Percentiles rank a stretch among this genome's conserved stretches.
These are phyloP conservation scores for Halichoeres trimaculatus DNA, from an alignment of 2,113 vertebrate genomes.

Conservation along the genomic window DNA sequence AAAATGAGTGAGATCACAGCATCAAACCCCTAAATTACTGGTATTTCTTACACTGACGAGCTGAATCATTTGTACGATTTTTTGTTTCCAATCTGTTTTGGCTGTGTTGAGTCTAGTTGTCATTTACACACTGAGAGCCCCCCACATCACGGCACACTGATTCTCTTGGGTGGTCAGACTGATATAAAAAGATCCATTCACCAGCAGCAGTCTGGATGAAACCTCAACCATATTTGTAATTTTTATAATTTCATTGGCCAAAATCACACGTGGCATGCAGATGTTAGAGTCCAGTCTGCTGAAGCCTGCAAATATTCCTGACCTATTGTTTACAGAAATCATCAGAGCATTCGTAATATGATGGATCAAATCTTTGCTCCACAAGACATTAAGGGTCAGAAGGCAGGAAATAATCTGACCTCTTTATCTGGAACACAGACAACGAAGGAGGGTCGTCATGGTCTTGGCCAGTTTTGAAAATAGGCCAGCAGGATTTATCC, in stretches of 20 bases:
- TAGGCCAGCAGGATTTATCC: background rate
- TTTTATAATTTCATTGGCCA: background rate
- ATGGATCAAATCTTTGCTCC: background rate
- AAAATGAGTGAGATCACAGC: background rate
- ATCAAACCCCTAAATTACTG: background rate
- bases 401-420: background rate
- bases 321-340: background rate
- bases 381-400: background rate
- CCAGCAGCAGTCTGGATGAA: constrained; percentile 3
- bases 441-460: background rate
- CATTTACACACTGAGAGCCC: background rate
- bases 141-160: background rate
- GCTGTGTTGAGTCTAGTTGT: background rate
- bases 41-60: background rate
- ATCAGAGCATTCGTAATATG: background rate
- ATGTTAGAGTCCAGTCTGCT: background rate
- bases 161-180: constrained; percentile 7
- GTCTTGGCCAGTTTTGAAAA: background rate
- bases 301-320: background rate
- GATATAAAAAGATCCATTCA: constrained; percentile 7
- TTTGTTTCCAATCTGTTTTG: background rate
- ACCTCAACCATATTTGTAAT: background rate
- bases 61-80: background rate
- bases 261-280: background rate
- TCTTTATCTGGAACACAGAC: background rate